phyloP scores from a whole-genome alignment of 2,113 vertebrate species.

The Pontoporia blainvillei region DNA sequence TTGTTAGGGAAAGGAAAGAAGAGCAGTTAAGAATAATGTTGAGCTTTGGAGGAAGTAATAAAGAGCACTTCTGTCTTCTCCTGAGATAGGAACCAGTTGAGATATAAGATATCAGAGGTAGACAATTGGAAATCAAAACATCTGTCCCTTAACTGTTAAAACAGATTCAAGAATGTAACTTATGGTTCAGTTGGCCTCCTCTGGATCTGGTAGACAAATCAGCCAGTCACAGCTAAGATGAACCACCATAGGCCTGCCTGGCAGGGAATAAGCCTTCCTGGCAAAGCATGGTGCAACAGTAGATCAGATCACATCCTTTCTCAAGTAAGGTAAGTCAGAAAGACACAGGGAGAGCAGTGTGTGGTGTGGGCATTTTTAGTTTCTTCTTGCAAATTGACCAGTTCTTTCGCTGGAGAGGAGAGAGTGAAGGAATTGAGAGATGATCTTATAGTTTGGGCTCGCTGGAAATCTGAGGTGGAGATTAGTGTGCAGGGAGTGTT shows the following conservation, averaged over 20 bases:
- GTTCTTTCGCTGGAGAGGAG: background rate
- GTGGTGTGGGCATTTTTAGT: background rate
- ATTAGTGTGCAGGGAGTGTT: background rate
- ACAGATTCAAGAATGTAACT: background rate
- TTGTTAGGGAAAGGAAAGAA: background rate
- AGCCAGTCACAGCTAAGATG: background rate
- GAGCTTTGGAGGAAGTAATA: background rate
- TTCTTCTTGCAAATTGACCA: background rate
- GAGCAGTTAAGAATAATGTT: background rate
- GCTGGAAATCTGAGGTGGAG: background rate
- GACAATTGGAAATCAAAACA: background rate
- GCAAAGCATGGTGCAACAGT: background rate
- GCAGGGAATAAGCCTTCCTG: background rate
- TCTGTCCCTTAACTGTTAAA: background rate
- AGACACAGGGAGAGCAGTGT: background rate
- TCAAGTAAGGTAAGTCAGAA: background rate
- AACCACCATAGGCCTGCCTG: background rate
- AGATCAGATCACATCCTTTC: background rate
- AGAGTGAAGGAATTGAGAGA: background rate
- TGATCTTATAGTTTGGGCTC: background rate
- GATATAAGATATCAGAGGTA: background rate
- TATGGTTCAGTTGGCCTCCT: background rate
- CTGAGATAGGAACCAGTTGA: background rate
- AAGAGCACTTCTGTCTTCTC: background rate
- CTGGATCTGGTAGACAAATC: background rate